phyloP scores from a whole-genome alignment of 2,797 vertebrate genomes.

The Rhincodon typus region DNA sequence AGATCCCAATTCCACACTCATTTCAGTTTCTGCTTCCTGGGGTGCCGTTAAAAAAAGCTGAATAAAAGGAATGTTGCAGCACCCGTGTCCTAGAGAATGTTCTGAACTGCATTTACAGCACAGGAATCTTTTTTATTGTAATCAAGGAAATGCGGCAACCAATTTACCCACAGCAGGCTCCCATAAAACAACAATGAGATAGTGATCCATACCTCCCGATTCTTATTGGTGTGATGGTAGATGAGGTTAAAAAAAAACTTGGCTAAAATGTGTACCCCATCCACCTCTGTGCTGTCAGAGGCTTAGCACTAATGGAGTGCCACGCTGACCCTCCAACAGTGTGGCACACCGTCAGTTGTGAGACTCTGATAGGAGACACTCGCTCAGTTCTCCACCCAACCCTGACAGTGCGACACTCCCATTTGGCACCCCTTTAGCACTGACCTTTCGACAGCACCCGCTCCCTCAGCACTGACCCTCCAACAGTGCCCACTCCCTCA shows the following conservation, averaged over 20 bases:
- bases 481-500: too few relatives aligned
- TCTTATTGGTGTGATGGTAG: not conserved
- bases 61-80: not conserved
- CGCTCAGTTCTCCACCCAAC: too few relatives aligned
- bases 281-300: not conserved
- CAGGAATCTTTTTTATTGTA: not conserved
- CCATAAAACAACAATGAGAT: not conserved
- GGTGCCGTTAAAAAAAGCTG: not conserved
- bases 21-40: not conserved
- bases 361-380: not conserved
- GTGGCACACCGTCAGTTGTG: not conserved
- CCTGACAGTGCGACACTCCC: not conserved
- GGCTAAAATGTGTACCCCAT: not conserved
- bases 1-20: not conserved
- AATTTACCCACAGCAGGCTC: not conserved
- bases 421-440: not conserved
- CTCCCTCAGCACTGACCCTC: too few relatives aligned
- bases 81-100: not conserved
- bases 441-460: too few relatives aligned
- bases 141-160: not conserved
- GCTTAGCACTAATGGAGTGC: too few relatives aligned
- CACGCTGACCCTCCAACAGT: not conserved
- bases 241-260: not conserved
- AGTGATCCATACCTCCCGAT: too few relatives aligned
- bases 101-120: too few relatives aligned